Evolutionary conservation across 1,140 invertebrate genomes (phyloP), one percentile per base, ranked within the genome.

Genomic region (Sminthurinus signatus): DNA sequence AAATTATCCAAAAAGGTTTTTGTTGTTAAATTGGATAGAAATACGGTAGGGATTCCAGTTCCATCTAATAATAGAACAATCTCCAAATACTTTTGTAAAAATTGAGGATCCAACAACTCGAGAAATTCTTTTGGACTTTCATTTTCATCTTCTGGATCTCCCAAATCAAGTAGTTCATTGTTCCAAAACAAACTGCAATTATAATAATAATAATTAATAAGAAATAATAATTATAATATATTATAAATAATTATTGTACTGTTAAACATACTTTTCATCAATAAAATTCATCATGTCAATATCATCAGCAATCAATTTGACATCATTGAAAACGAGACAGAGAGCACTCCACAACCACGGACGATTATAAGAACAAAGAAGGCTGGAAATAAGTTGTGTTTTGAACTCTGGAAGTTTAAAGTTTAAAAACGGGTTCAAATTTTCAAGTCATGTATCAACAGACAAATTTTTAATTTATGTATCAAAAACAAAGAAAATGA

Each of bases 201-300:
- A 36, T 15, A 25, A 52, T 25, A 46, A 21, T n/a, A 46, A 8
- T 8, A 36, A 36, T 8, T 36, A 36, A 36, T 36, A 36, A 5
- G 32, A 36, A 36, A 36, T 36, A n/a, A n/a, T n/a, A n/a, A n/a
- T n/a, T n/a, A n/a, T n/a, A n/a, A n/a, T n/a, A n/a, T n/a, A 39
- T 39, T 39, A 39, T 39, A 39, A 39, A 39, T 39, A 39, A 39
- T n/a, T n/a, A 42, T 12, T 42, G 39, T 42, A n/a, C n/a, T 10
- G 39, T n/a, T n/a, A 42, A 28, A 39, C 54, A 36, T 56, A 56
- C 54, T 36, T 39, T 56, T 56, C 54, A 42, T 56, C 54, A 42
- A 56, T 56, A 39, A 56, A 56, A 56, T 36, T 56, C 54, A 56
- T 56, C 19, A 56, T 56, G 29, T 56, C 54, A 42, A 56, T 56